Conservation (phyloP, 2,797 vertebrate species). For the Psittacula derbiana region DNA sequence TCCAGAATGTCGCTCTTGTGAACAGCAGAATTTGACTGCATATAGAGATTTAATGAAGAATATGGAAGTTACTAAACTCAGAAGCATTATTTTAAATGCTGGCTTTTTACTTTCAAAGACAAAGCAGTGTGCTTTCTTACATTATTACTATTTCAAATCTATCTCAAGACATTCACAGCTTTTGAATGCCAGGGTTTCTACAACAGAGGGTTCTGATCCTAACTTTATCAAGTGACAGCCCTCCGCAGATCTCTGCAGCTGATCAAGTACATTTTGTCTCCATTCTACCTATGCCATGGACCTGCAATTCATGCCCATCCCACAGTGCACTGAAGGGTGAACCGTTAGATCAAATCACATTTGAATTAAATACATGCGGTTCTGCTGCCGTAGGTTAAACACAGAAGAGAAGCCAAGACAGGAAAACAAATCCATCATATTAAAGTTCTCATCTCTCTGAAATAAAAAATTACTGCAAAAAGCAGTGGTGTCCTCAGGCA, state of each 20-base stretch:
- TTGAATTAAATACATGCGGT: neutral
- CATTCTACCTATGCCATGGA: neutral
- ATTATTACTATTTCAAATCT: fast-evolving
- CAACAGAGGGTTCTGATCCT: neutral
- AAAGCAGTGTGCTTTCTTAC: neutral
- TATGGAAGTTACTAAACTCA: neutral
- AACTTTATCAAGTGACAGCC: neutral
- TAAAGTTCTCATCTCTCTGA: neutral
- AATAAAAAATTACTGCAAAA: neutral
- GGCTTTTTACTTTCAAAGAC: neutral
- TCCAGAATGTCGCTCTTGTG: neutral
- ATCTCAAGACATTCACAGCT: neutral
- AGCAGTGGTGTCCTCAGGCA: neutral
- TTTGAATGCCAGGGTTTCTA: neutral
- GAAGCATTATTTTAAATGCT: neutral
- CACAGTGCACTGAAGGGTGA: neutral
- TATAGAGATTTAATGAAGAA: neutral
- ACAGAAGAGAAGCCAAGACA: neutral
- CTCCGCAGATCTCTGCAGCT: neutral
- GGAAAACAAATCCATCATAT: neutral
- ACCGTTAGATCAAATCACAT: neutral
- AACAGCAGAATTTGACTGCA: fast-evolving
- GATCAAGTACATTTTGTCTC: neutral
- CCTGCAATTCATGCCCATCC: neutral
- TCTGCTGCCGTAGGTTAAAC: neutral